Evolutionary conservation across 1,140 invertebrate genomes (phyloP), one percentile per base, ranked within the genome.

Genomic region (Bombus confusus): DNA sequence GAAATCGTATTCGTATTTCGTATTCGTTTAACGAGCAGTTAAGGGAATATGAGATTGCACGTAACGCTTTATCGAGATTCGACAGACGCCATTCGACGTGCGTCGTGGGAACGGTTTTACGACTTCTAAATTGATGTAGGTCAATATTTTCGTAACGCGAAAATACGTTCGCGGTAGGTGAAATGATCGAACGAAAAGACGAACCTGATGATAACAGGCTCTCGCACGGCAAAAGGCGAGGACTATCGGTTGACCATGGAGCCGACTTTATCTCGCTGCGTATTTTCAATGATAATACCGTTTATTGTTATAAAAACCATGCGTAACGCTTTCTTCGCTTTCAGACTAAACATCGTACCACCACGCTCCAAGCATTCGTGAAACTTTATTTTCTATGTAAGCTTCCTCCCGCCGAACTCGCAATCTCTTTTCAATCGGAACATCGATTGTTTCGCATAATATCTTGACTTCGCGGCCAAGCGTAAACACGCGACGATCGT

Each of bases 211-310:
- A 78, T 72, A 82, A 64, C n/a, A 59, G 71, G 31, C 3, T 57
- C 47, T 28, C 5, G 71, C 13, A 22, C 9, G n/a, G 12, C 10
- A 13, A 34, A 72, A 43, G 39, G 41, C 74, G 6, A 9, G 8
- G 39, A 37, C 81, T 76, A 77, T 57, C 41, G 72, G 57, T 75
- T 76, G 62, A 74, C 71, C 39, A 41, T 43, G 31, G 47, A 57
- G 62, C 18, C 57, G 52, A 66, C 37, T 76, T 64, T 66, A 22
- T 83, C 43, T 52, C 62, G 18, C 41, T 31, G 18, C 18, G 74
- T 83, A 83, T 83, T 83, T 83, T 83, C 72, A 83, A 37, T 77
- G 28, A 83, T 41, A 83, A 83, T 78, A 83, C 28, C 22, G 37
- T 31, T 59, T 84, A 84, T 79, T 79, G 76, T 79, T 84, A 37